Conservation (phyloP, 2,888 invertebrate genomes). For the Tortrix viridana region DNA sequence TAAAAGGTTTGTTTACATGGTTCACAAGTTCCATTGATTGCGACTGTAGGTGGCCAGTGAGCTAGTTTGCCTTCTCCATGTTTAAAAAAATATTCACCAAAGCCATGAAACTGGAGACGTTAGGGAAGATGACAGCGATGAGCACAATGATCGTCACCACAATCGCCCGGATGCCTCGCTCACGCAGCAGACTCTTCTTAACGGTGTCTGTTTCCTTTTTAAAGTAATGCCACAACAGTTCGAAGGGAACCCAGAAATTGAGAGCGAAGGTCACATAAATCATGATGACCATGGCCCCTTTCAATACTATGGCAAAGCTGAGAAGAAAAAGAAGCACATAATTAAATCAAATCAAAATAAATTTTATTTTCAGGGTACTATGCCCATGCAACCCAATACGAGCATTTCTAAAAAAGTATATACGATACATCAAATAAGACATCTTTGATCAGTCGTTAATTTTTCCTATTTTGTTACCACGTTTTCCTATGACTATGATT, state of each 20-base stretch:
- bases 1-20: too few species aligned
- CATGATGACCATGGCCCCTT: slow-evolving; percentile 54
- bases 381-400: too few species aligned
- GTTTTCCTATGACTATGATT: too few species aligned
- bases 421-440: too few species aligned
- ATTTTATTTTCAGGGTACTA: too few species aligned
- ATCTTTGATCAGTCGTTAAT: too few species aligned
- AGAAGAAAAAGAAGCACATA: slow-evolving; percentile 34
- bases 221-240: slow-evolving; percentile 58
- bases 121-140: slow-evolving; percentile 51
- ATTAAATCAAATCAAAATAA: too few species aligned
- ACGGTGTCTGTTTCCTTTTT: slow-evolving; percentile 43
- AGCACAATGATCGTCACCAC: slow-evolving; percentile 49
- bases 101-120: slow-evolving; percentile 56
- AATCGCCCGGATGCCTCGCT: slow-evolving; percentile 53
- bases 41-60: too few species aligned
- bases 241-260: slow-evolving; percentile 62
- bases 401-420: too few species aligned
- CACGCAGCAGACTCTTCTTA: slow-evolving; percentile 53
- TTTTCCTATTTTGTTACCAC: too few species aligned
- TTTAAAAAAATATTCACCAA: slow-evolving; percentile 50
- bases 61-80: neutral
- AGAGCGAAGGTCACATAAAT: slow-evolving; percentile 56
- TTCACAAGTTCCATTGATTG: too few species aligned
- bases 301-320: slow-evolving; percentile 56